Base-by-base conservation (phyloP, 2,113 vertebrate genomes). In the Bujurquina vittata region DNA sequence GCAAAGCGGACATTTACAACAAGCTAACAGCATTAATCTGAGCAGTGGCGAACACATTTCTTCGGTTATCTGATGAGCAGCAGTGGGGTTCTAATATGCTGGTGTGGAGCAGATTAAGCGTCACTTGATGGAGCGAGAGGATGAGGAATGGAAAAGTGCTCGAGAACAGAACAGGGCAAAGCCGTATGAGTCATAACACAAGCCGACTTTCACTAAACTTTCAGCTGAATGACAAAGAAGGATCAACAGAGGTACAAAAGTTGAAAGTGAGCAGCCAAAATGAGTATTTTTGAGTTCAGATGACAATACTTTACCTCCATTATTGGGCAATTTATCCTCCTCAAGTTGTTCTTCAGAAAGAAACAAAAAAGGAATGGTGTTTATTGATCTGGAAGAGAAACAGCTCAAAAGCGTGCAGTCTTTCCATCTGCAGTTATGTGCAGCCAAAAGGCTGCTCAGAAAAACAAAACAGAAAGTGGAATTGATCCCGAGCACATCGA, bases 281-380 rank as follows among this genome's bases (percentile, higher is more conserved):
- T 90, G 83, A 75, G 73, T 37, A 59, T 73, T 81, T 88, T 76
- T 80, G 72, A 87, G 72, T 65, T 85, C 67, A 35, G 61, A 83
- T 72, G 89, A 91, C 65, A 79, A 94, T 95, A 92, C 92, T 83
- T 95, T 95, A 96, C 96, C 96, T 95, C 93, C 96, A 7, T 96
- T 95, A 92, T 91, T 95, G 88, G 95, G 95, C 90, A 96, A 94
- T 91, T 94, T 94, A 90, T 96, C 95, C 81, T 96, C 96, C 91
- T 96, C 96, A 84, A 95, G 96, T 96, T 96, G 94, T 93, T 96
- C 96, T 96, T 94, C 46, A 77, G 86, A 90, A 84, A 91, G 84
- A 93, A 86, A 94, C 33, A 90, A 79, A 87, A 65, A 80, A 81
- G 75, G n/a, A 79, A 79, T 43, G 75, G 75, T 88, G 86, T 93